Percentiles rank a stretch among this genome's conserved stretches.
phyloP scores from a whole-genome alignment of 2,888 invertebrate genomes.

The Cryptophagus acutangulus region DNA sequence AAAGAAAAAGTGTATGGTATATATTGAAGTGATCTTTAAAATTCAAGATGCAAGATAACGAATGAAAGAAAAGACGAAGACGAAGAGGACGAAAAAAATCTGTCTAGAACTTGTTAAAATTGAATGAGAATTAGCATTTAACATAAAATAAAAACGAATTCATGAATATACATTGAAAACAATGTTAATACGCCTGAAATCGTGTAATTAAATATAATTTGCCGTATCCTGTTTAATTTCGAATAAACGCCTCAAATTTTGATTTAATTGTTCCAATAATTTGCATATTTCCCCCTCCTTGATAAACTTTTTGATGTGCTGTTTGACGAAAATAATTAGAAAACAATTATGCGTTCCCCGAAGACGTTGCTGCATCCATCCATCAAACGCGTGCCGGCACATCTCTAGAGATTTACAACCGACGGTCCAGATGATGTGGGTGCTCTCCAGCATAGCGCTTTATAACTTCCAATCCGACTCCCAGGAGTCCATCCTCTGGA shows the following conservation, averaged over 20 bases:
- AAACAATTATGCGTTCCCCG: constrained; percentile 13
- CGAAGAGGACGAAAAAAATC: background rate
- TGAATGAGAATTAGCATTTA: constrained; percentile 3
- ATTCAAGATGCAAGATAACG: no score
- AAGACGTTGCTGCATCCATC: constrained; percentile 29
- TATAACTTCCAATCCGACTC: no score
- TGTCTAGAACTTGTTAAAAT: background rate
- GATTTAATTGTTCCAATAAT: constrained; percentile 5
- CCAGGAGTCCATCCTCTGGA: no score
- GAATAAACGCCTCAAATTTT: no score
- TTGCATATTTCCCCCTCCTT: no score
- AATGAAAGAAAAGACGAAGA: background rate
- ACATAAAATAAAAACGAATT: constrained; percentile 1
- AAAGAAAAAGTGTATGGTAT: no score
- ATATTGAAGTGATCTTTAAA: no score
- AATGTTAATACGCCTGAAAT: constrained; percentile 2
- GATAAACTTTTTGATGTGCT: no score
- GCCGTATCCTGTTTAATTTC: background rate
- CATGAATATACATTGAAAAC: constrained; percentile 5
- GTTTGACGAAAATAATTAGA: constrained; percentile 10
- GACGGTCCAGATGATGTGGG: no score
- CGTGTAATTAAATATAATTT: constrained; percentile 2
- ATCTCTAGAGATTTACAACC: constrained; percentile 11
- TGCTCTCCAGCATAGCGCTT: no score
- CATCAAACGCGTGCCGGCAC: constrained; percentile 32